Evolutionary conservation across 2,888 invertebrate species (phyloP).

Genomic region (Meta bourneti): DNA sequence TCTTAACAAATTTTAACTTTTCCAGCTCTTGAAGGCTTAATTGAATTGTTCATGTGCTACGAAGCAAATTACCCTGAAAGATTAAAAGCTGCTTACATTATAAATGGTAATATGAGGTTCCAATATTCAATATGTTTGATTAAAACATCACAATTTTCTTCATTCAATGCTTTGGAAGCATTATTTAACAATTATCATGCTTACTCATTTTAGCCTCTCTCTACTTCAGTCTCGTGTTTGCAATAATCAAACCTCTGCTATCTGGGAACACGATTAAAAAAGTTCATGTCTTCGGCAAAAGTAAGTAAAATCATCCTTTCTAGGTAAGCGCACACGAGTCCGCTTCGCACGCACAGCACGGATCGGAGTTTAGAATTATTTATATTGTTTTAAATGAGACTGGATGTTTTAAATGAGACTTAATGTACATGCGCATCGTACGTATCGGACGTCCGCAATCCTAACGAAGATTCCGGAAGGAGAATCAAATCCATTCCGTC

Average conservation of each 20-base stretch:
- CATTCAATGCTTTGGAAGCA: no score
- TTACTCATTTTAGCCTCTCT: conserved; percentile 63
- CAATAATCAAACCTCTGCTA: conserved; percentile 60
- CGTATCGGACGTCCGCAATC: no score
- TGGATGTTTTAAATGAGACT: no score
- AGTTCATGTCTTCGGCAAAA: conserved; percentile 53
- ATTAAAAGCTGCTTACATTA: conserved; percentile 60
- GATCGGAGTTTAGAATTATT: no score
- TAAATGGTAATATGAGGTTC: conserved; percentile 46
- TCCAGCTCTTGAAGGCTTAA: conserved; percentile 53
- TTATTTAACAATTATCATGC: not conserved
- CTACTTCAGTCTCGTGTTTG: conserved; percentile 45
- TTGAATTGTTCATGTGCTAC: conserved; percentile 40
- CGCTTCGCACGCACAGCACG: no score
- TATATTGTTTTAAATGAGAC: no score
- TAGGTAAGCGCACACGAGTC: no score
- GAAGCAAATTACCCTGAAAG: conserved; percentile 70
- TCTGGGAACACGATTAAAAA: conserved; percentile 57
- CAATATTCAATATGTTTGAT: no score
- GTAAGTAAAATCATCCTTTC: not conserved
- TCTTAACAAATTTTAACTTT: not conserved
- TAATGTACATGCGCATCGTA: not conserved
- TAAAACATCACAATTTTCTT: no score
- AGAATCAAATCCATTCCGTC: no score
- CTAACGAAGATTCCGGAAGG: no score